A percentile compares a stretch with the other conserved stretches of the same genome.
These are phyloP conservation scores for Mus caroli DNA, from an alignment of 2,797 vertebrate species.

Conservation along the genomic window DNA sequence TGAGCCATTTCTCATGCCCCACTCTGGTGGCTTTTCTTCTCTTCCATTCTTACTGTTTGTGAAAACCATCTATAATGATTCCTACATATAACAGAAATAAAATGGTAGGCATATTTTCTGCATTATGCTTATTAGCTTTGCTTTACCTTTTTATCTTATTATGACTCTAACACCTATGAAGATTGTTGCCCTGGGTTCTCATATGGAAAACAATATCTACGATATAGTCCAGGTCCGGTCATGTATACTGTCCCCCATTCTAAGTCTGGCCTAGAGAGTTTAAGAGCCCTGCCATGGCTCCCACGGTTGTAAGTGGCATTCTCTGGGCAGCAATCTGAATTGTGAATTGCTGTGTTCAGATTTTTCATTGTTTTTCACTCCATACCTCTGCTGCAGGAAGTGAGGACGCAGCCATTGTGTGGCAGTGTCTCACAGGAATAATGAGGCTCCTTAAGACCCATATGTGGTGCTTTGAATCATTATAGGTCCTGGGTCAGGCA, in stretches of 20 bases:
- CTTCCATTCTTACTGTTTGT: background rate
- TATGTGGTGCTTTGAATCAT: background rate
- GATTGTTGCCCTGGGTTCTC: background rate
- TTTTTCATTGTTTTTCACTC: too few species aligned
- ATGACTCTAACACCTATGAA: background rate
- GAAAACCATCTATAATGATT: background rate
- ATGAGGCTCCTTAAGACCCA: background rate
- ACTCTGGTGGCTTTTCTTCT: background rate
- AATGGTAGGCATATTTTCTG: background rate
- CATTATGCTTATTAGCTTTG: background rate
- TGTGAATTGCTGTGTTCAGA: background rate
- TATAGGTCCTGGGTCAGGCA: background rate
- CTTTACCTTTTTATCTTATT: background rate
- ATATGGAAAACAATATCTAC: background rate
- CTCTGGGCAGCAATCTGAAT: background rate
- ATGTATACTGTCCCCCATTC: background rate
- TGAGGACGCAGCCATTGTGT: accelerated
- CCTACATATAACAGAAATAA: background rate
- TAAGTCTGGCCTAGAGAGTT: background rate
- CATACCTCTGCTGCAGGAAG: too few species aligned
- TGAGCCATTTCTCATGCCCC: background rate
- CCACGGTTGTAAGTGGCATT: background rate
- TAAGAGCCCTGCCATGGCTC: background rate
- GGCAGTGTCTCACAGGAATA: background rate
- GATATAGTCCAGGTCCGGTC: background rate